Percentiles rank a stretch among this genome's conserved stretches.
These are phyloP conservation scores for Glaucopsyche alexis DNA, from an alignment of 2,888 invertebrate genomes.

Conservation along the genomic window DNA sequence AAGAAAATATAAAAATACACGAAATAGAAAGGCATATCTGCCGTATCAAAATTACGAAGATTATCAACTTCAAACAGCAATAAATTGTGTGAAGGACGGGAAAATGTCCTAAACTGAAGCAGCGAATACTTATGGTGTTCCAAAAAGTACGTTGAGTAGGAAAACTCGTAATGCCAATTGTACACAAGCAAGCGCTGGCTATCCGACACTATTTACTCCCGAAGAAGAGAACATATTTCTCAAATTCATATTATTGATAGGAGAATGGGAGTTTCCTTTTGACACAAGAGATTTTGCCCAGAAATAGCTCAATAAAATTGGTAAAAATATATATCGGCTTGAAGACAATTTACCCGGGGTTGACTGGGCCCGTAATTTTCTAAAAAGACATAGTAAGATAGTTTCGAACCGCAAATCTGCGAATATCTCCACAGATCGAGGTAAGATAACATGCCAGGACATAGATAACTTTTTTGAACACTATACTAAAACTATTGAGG, in stretches of 20 bases:
- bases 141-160: constrained; percentile 35
- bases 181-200: constrained; percentile 36
- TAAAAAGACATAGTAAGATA: constrained; percentile 33
- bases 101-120: constrained; percentile 29
- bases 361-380: constrained; percentile 37
- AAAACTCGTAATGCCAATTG: constrained; percentile 35
- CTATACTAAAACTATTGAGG: constrained; percentile 23
- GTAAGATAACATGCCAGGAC: constrained; percentile 30
- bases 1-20: constrained; percentile 26
- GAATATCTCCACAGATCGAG: constrained; percentile 35
- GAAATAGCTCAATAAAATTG: constrained; percentile 37
- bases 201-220: constrained; percentile 35
- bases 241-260: constrained; percentile 31
- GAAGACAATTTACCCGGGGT: constrained; percentile 36
- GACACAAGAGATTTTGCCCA: constrained; percentile 36
- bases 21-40: constrained; percentile 25
- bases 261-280: constrained; percentile 36
- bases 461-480: constrained; percentile 32
- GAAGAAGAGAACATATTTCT: constrained; percentile 34
- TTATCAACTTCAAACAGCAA: constrained; percentile 34
- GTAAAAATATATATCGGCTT: constrained; percentile 34
- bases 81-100: constrained; percentile 27
- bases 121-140: constrained; percentile 33
- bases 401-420: constrained; percentile 35
- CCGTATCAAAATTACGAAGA: constrained; percentile 28